Conservation (phyloP, 2,888 invertebrate species). For the Sinopyrophorus schimmeli region DNA sequence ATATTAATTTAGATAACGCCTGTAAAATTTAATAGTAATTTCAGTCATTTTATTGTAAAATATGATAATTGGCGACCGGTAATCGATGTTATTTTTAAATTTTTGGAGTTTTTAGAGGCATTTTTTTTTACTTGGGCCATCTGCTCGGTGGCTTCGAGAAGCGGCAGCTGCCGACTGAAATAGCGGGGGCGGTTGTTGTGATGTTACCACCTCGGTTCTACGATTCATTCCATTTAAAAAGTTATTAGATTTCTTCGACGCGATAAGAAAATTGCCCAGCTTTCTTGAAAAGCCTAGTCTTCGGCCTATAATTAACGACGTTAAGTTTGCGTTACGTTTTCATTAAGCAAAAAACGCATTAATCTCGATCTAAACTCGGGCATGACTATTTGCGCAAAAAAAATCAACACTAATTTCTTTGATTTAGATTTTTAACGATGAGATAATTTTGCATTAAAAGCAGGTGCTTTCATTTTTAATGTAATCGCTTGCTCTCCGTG, state of each 20-base stretch:
- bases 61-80: conserved; percentile 11
- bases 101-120: conserved; percentile 9
- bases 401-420: too few relatives aligned
- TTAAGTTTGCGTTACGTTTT: too few relatives aligned
- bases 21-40: conserved; percentile 4
- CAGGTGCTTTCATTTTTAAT: conserved; percentile 14
- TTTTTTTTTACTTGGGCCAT: conserved; percentile 8
- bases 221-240: conserved; percentile 10
- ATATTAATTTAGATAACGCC: conserved; percentile 18
- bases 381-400: too few relatives aligned
- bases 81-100: conserved; percentile 6
- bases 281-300: conserved; percentile 1
- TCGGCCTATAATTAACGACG: conserved; percentile 2
- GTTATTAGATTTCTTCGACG: conserved; percentile 10
- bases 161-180: conserved; percentile 17
- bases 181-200: conserved; percentile 33
- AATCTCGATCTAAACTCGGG: too few relatives aligned
- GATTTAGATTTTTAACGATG: too few relatives aligned
- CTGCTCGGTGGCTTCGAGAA: conserved; percentile 7
- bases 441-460: too few relatives aligned
- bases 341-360: too few relatives aligned
- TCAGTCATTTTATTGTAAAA: conserved; percentile 6
- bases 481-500: conserved; percentile 18
- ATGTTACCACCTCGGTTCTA: conserved; percentile 11
- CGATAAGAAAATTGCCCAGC: conserved; percentile 11